Percentiles rank a stretch among this genome's conserved stretches.
Evolutionary conservation across 2,797 vertebrate species (phyloP).

Genomic region (Cirrhinus molitorella): DNA sequence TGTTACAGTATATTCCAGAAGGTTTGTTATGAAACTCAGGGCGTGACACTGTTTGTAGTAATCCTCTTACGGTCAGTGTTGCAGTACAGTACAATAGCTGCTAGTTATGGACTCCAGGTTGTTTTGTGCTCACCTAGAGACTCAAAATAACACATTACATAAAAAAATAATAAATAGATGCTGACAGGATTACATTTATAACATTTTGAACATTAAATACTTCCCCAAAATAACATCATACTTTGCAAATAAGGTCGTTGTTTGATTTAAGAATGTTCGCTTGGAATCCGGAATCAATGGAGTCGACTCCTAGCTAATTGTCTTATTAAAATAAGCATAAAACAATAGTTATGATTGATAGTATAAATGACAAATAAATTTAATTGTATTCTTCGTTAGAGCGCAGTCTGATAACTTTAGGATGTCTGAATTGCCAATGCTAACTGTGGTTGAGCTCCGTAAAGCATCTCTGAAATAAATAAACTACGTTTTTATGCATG

Average conservation of each 20-base stretch:
- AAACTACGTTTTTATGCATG: neutral
- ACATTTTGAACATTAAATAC: neutral
- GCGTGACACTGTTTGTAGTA: slow-evolving; percentile 56
- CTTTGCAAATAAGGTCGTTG: neutral
- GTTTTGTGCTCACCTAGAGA: neutral
- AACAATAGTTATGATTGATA: neutral
- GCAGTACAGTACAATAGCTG: neutral
- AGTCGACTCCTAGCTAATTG: neutral
- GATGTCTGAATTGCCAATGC: neutral
- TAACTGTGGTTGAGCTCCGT: neutral
- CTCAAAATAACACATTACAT: neutral
- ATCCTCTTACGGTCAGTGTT: slow-evolving; percentile 69
- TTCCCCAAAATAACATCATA: neutral
- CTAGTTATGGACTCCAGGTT: neutral
- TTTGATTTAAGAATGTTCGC: neutral
- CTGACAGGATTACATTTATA: neutral
- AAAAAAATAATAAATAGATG: neutral
- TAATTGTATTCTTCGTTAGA: neutral
- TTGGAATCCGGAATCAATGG: neutral
- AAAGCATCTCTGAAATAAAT: neutral
- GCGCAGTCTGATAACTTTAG: too few species aligned
- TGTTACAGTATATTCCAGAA: slow-evolving; percentile 27
- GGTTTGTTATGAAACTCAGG: slow-evolving; percentile 65
- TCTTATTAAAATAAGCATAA: neutral
- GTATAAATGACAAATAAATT: neutral